Conservation (phyloP, 2,113 vertebrate species). For the Leiothrix lutea region DNA sequence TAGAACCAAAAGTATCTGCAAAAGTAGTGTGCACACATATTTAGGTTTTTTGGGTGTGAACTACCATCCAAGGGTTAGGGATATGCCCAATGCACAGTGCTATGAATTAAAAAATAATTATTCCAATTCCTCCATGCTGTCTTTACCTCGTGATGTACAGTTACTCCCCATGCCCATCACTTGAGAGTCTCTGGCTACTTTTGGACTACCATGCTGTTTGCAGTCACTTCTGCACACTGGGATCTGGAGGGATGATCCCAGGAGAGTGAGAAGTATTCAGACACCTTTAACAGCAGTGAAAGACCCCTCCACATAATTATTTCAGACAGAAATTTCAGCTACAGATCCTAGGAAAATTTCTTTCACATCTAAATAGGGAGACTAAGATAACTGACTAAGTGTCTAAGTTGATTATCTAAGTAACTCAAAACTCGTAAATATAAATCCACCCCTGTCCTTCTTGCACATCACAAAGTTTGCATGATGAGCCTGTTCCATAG, state of each 20-base stretch:
- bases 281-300: background rate
- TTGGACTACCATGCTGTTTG: background rate
- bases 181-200: background rate
- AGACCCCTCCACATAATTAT: background rate
- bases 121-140: background rate
- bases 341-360: background rate
- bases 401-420: background rate
- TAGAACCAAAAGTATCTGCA: background rate
- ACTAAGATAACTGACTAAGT: background rate
- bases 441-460: background rate
- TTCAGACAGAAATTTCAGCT: background rate
- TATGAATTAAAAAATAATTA: background rate
- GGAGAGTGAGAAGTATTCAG: background rate
- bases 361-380: background rate
- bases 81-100: background rate
- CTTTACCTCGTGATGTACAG: background rate
- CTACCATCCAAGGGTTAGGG: background rate
- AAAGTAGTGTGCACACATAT: background rate
- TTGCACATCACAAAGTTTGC: background rate
- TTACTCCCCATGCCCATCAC: background rate
- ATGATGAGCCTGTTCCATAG: background rate
- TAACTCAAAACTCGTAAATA: background rate
- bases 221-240: background rate
- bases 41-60: background rate
- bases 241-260: background rate